Conservation (phyloP, 2,888 invertebrate genomes). For the Caenorhabditis becei region DNA sequence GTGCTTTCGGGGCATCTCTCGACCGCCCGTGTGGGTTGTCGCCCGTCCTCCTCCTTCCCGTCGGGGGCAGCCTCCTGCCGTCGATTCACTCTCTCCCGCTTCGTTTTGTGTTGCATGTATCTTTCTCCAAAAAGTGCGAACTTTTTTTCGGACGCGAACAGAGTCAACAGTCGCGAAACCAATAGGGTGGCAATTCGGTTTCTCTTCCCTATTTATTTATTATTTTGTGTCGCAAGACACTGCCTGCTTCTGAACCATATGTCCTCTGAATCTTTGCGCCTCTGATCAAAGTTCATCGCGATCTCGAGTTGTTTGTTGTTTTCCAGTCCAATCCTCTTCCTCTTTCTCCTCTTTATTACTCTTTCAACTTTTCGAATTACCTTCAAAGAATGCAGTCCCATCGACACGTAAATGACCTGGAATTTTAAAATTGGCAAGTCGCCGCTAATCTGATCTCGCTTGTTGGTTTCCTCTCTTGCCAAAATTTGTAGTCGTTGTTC, state of each 20-base stretch:
- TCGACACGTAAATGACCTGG: slow-evolving; percentile 1
- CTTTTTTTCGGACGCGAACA: slow-evolving; percentile 45
- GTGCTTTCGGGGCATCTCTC: slow-evolving; percentile 21
- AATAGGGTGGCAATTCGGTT: background rate
- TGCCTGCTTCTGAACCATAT: slow-evolving; percentile 29
- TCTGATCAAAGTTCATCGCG: slow-evolving; percentile 26
- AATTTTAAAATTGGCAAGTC: background rate
- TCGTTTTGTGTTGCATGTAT: slow-evolving; percentile 42
- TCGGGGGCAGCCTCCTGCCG: slow-evolving; percentile 17
- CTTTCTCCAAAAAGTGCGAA: slow-evolving; percentile 57
- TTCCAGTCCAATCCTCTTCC: background rate
- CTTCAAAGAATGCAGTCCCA: background rate
- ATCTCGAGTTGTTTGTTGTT: slow-evolving; percentile 32
- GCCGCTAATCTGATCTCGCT: slow-evolving; percentile 49
- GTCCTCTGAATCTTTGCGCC: slow-evolving; percentile 15
- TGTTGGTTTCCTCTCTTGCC: slow-evolving; percentile 14
- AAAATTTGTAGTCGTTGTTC: slow-evolving; percentile 46
- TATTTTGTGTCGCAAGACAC: background rate
- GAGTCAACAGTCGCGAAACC: slow-evolving; percentile 36
- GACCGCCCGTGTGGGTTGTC: slow-evolving; percentile 59
- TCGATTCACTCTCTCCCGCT: slow-evolving; percentile 36
- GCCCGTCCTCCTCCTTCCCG: slow-evolving; percentile 31
- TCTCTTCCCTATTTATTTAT: slow-evolving; percentile 33
- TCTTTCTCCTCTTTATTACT: slow-evolving; percentile 1
- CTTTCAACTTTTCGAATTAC: slow-evolving; percentile 6